Conservation (phyloP, 2,888 invertebrate genomes). For the Eurois occulta region DNA sequence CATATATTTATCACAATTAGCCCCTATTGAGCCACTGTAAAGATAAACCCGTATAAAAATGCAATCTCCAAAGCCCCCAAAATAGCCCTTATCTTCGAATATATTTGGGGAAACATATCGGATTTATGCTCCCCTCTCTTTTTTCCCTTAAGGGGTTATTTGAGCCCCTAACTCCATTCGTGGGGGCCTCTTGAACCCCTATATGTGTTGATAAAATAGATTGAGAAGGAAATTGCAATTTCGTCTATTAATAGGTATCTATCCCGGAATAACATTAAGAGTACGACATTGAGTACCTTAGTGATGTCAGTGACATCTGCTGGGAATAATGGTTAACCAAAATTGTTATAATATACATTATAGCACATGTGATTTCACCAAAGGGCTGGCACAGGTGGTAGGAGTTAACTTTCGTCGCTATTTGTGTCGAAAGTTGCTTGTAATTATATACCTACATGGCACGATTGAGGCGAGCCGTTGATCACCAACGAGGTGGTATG, state of each 20-base stretch:
- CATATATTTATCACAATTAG: constrained; percentile 41
- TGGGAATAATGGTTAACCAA: neutral
- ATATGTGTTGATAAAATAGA: constrained; percentile 49
- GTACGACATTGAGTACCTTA: neutral
- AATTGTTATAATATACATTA: neutral
- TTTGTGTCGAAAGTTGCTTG: neutral
- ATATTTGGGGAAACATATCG: constrained; percentile 56
- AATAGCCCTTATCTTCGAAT: constrained; percentile 60
- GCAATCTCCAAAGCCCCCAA: constrained; percentile 41
- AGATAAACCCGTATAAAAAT: constrained; percentile 51
- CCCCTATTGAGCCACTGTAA: constrained; percentile 26
- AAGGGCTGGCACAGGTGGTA: neutral
- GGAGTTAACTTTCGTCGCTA: neutral
- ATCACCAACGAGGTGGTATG: neutral
- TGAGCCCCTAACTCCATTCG: constrained; percentile 44
- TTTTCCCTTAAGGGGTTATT: constrained; percentile 58
- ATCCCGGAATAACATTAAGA: constrained; percentile 25
- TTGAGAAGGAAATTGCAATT: constrained; percentile 58
- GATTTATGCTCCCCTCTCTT: constrained; percentile 52
- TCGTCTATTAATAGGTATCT: constrained; percentile 28
- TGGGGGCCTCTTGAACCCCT: constrained; percentile 39
- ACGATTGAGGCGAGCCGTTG: neutral
- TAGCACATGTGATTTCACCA: neutral
- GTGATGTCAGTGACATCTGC: constrained; percentile 12
- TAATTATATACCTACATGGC: neutral